Evolutionary conservation across 2,888 invertebrate species (phyloP), one percentile per base, ranked within the genome.

Genomic region (Neoscelio sp.): DNA sequence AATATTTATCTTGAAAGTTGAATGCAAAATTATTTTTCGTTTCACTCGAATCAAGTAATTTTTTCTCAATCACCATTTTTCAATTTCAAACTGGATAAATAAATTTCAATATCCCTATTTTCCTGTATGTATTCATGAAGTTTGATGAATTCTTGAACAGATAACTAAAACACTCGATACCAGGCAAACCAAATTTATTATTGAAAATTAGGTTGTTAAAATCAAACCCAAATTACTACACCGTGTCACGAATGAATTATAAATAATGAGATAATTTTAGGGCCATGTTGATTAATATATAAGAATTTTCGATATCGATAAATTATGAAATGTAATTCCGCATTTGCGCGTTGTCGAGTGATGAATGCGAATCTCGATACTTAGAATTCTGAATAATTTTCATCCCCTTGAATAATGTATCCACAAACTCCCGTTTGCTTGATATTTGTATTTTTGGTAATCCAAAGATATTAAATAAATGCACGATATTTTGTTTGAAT

Each of bases 311-410:
- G 26, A 52, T 65, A 20, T 12, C n/a, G 13, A 5, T 67, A 7
- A 67, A 67, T 67, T 54, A 67, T 67, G n/a, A 35, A 67, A 12
- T 13, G 4, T 68, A 46, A 68, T 46, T 42, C 35, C 17, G 68
- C 46, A 46, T 67, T 65, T 67, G 67, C 42, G 46, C 10, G 56
- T 20, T 38, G 7, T 38, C 17, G 46, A 56, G n/a, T 67, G 46
- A 68, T 56, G 46, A 54, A 67, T 54, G 54, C 30, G 17, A 67
- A 67, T 67, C 56, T 56, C 56, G 46, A 68, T 58, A 56, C 56
- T 56, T 68, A 48, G 48, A 38, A 48, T 56, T 56, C 5, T 68
- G 48, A 56, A 68, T 68, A 68, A 68, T 68, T 46, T 56, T 56
- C 48, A 17, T n/a, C 4, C 1, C 0, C 8, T 15, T 67, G 40